Evolutionary conservation across 2,797 vertebrate species (phyloP), one percentile per base, ranked within the genome.

Genomic region (Acridotheres tristis): DNA sequence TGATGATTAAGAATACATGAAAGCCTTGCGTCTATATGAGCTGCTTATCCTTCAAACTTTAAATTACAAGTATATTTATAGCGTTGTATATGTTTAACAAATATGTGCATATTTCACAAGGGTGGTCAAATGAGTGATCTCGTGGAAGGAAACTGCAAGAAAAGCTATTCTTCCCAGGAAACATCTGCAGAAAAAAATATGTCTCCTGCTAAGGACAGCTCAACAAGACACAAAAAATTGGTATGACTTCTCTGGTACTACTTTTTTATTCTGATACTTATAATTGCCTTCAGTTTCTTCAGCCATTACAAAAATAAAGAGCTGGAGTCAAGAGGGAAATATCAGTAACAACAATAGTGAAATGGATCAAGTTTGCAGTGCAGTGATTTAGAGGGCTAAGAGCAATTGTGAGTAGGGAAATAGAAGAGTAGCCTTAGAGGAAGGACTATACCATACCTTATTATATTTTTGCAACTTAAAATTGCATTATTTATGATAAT

Each of bases 121-220:
- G 43, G 34, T 83, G n/a, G 27, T 50, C 22, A 45, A 96, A 98
- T 98, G 98, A 97, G 26, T 40, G 93, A 91, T 40, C 65, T 51
- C 5, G 2, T 8, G 15, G 77, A 94, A 80, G 78, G 69, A 86
- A 72, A 68, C 4, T 1, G 5, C 21, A 51, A 63, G 66, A 90
- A 91, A 95, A 92, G 17, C 27, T 88, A 5, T 42, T 69, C 85
- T 36, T 53, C 8, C 27, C 58, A 50, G 67, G 87, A 90, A 76
- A 63, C 32, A 77, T 50, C 47, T 43, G 47, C 36, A 59, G 90
- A 89, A 86, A 78, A n/a, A 61, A 83, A 34, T 29, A 43, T 13
- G 7, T 38, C 71, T 88, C n/a, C 82, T 58, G 75, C 82, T 78
- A 94, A 96, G 36, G 93, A 83, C 19, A 26, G 38, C 65, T 85